Conservation (phyloP, 2,888 invertebrate species). For the Meandrusa payeni region DNA sequence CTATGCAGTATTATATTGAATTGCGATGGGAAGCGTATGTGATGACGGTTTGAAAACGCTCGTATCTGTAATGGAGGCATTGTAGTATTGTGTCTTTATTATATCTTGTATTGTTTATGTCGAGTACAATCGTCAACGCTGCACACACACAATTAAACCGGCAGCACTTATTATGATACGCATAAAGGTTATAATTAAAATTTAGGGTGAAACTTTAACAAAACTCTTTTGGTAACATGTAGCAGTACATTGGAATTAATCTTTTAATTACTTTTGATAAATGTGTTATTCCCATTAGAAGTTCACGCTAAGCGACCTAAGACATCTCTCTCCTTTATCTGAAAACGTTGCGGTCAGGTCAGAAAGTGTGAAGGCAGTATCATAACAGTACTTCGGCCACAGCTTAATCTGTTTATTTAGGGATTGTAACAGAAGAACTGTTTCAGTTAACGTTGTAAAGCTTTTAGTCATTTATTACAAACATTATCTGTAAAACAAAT, state of each 20-base stretch:
- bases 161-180: not conserved
- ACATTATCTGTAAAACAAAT: slow-evolving; percentile 11
- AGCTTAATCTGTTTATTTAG: too few species aligned
- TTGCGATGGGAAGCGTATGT: slow-evolving; percentile 44
- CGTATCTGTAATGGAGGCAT: slow-evolving; percentile 47
- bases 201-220: not conserved
- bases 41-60: slow-evolving; percentile 46
- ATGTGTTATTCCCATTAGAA: too few species aligned
- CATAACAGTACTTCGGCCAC: too few species aligned
- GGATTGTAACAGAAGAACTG: too few species aligned
- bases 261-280: too few species aligned
- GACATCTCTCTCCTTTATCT: too few species aligned
- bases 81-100: slow-evolving; percentile 46
- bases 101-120: slow-evolving; percentile 33
- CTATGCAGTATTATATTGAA: slow-evolving; percentile 39
- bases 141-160: not conserved
- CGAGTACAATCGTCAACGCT: slow-evolving; percentile 12
- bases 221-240: not conserved
- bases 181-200: slow-evolving; percentile 4
- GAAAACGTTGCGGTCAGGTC: too few species aligned
- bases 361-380: too few species aligned
- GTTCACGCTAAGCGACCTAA: too few species aligned
- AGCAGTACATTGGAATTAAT: too few species aligned
- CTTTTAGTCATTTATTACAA: slow-evolving; percentile 6
- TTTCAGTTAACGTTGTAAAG: too few species aligned